Evolutionary conservation across 2,797 vertebrate genomes (phyloP), one percentile per base, ranked within the genome.

Genomic region (Echeneis naucrates): DNA sequence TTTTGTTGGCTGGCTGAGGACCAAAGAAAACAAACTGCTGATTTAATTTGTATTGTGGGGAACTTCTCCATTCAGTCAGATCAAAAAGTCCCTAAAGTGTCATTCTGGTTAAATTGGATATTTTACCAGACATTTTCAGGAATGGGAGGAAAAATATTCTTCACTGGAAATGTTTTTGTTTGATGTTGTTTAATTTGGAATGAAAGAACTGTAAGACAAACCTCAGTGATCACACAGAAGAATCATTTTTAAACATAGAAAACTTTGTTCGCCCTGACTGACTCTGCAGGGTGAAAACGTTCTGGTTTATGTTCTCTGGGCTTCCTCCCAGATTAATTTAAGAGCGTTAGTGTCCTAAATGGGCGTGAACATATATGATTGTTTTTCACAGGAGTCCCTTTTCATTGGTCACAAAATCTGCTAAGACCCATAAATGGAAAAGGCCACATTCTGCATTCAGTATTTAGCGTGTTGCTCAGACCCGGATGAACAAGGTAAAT

Each of bases 141-240:
- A 12, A 37, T 2, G 11, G 9, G 14, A 38, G 8, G 9, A 35
- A 2, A 13, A 12, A 4, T 37, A 54, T 27, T 30, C 30, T 52
- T n/a, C 54, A n/a, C 24, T 53, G 13, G 12, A 50, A n/a, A 17
- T 10, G 53, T 61, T 66, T 23, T 8, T 1, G 14, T 52, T 62
- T n/a, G n/a, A n/a, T n/a, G n/a, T n/a, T 30, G 30, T 57, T 30
- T 35, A 14, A 1, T 21, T 80, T 33, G 55, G 24, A 48, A 33
- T 51, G 38, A 12, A 35, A 27, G 2, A 7, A 12, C 10, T 16
- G 23, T 21, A 21, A 64, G 3, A 71, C 26, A 44, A 17, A 56
- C 23, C 48, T 21, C 38, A 21, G 26, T 35, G 33, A 24, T 19
- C 45, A 54, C 1, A 55, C 52, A 51, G 23, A 61, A 13, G 37